These are phyloP conservation scores for Acanthacorydalis orientalis DNA, from an alignment of 2,888 invertebrate genomes.

Conservation along the genomic window DNA sequence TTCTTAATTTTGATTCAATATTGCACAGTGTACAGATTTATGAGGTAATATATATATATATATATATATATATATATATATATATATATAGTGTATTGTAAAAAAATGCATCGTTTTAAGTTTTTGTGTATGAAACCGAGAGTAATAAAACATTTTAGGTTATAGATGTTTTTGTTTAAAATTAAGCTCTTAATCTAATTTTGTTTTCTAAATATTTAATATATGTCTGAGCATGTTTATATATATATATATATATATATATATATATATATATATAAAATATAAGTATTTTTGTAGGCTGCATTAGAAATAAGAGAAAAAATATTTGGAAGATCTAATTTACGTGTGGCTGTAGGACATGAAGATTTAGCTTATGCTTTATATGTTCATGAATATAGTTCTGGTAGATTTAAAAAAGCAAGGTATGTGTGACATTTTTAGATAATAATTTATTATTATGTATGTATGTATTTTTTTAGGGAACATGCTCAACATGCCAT, in stretches of 20 bases:
- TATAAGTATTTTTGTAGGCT: conserved; percentile 27
- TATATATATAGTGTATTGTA: neutral
- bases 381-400: conserved; percentile 83
- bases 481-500: conserved; percentile 74
- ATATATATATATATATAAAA: neutral
- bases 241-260: neutral
- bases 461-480: conserved; percentile 24
- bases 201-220: no score
- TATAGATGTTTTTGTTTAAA: no score
- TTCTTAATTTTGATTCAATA: conserved; percentile 76
- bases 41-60: conserved; percentile 31
- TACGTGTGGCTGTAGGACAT: conserved; percentile 76
- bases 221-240: no score
- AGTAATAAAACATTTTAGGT: no score
- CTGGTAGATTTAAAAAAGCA: conserved; percentile 70
- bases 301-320: conserved; percentile 55
- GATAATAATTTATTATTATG: neutral
- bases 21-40: conserved; percentile 73
- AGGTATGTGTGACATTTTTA: conserved; percentile 35
- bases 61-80: neutral
- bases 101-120: neutral
- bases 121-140: no score
- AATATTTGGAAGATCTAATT: conserved; percentile 69
- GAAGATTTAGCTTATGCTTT: conserved; percentile 88
- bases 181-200: no score